Conservation (phyloP, 2,888 invertebrate genomes). For the Leucozona laternaria region DNA sequence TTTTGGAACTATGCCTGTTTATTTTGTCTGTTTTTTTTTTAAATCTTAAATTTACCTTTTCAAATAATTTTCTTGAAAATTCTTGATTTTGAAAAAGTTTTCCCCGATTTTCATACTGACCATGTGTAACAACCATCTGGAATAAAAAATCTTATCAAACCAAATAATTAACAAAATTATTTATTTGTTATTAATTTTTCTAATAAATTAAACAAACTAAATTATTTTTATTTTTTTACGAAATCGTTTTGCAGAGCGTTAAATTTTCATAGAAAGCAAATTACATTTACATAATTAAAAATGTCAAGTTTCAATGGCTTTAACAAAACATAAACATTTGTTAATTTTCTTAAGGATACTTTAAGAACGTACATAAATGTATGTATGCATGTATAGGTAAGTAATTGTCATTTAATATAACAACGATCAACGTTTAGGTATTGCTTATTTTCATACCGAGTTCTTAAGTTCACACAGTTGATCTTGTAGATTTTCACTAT, state of each 20-base stretch:
- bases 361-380: not conserved
- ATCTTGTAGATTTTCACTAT: slow-evolving; percentile 15
- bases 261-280: not conserved
- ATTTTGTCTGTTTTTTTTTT: not conserved
- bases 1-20: no score
- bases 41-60: slow-evolving; percentile 43
- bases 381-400: not conserved
- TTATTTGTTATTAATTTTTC: not conserved
- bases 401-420: not conserved
- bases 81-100: slow-evolving; percentile 60
- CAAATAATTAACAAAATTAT: not conserved
- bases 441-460: slow-evolving; percentile 58
- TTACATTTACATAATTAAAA: slow-evolving; percentile 1
- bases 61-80: slow-evolving; percentile 43
- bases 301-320: not conserved
- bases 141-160: slow-evolving; percentile 40
- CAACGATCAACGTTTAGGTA: not conserved
- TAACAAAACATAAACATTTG: not conserved
- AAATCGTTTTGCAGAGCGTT: slow-evolving; percentile 2
- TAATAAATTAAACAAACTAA: slow-evolving; percentile 33
- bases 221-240: slow-evolving; percentile 7
- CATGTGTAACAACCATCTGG: slow-evolving; percentile 20
- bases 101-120: slow-evolving; percentile 4
- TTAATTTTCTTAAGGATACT: not conserved
- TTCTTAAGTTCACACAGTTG: slow-evolving; percentile 50